Percentiles rank a stretch among this genome's conserved stretches.
Conservation (phyloP, 1,140 invertebrate genomes). For the Oryctes rhinoceros region DNA sequence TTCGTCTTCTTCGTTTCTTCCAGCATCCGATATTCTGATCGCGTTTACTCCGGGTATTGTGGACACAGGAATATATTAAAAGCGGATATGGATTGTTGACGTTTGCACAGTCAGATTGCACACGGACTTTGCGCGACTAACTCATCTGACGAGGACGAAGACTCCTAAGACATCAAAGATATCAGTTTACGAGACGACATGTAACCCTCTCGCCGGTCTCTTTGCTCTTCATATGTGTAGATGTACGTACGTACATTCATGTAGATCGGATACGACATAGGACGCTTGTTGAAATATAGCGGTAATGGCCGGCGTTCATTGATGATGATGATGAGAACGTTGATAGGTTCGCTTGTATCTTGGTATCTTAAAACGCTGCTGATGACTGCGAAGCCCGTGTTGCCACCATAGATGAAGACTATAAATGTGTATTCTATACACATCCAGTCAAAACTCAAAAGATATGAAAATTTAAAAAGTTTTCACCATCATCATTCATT, state of each 20-base stretch:
- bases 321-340: not conserved
- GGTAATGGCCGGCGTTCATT: not conserved
- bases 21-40: slow-evolving; percentile 59
- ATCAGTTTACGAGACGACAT: slow-evolving; percentile 36
- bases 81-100: slow-evolving; percentile 59
- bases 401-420: not conserved
- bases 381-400: not conserved
- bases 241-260: not conserved
- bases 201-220: not conserved
- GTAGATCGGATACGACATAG: not conserved
- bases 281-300: not conserved
- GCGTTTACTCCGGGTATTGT: slow-evolving; percentile 57
- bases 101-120: slow-evolving; percentile 54
- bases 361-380: not conserved
- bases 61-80: slow-evolving; percentile 61
- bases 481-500: too few relatives aligned
- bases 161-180: slow-evolving; percentile 35
- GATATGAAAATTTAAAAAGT: too few relatives aligned
- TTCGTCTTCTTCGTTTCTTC: slow-evolving; percentile 39
- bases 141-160: slow-evolving; percentile 27
- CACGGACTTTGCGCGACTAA: slow-evolving; percentile 32
- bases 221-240: not conserved
- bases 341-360: not conserved
- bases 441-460: not conserved
- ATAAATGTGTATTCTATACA: not conserved